A percentile compares a stretch with the other conserved stretches of the same genome.
These are phyloP conservation scores for Chalcis sispes DNA, from an alignment of 2,888 invertebrate genomes.

Conservation along the genomic window DNA sequence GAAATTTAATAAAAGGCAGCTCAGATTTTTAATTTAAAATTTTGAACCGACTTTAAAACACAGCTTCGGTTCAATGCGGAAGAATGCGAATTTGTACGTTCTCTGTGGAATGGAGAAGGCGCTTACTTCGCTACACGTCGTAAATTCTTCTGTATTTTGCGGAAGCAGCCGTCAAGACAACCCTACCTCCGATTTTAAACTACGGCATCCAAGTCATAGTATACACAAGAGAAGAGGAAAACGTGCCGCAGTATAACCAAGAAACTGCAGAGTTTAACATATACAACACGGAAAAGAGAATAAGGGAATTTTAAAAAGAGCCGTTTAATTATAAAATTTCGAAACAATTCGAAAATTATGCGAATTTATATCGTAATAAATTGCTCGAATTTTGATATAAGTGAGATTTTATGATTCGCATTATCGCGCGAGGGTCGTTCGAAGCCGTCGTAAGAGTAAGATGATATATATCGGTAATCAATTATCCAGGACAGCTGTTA, in stretches of 20 bases:
- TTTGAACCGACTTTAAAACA: not conserved
- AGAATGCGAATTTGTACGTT: slow-evolving; percentile 49
- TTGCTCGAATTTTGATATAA: too few relatives aligned
- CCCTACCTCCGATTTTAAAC: slow-evolving; percentile 24
- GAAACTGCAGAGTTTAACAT: not conserved
- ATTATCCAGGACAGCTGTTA: not conserved
- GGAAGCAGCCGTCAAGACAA: slow-evolving; percentile 18
- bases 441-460: too few relatives aligned
- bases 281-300: too few relatives aligned
- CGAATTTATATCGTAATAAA: too few relatives aligned
- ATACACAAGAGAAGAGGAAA: slow-evolving; percentile 18
- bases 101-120: slow-evolving; percentile 17
- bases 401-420: too few relatives aligned
- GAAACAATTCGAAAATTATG: too few relatives aligned
- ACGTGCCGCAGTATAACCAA: not conserved
- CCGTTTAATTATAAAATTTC: too few relatives aligned
- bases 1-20: slow-evolving; percentile 6
- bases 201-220: not conserved
- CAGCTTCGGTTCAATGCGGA: slow-evolving; percentile 11
- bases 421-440: too few relatives aligned
- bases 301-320: too few relatives aligned
- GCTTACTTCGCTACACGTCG: slow-evolving; percentile 6
- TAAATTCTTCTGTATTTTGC: slow-evolving; percentile 45
- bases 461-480: not conserved
- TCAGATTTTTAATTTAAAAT: slow-evolving; percentile 21